Percentiles rank a stretch among this genome's conserved stretches.
These are phyloP conservation scores for Nothobranchius kuhntae DNA, from an alignment of 2,113 vertebrate genomes.

Conservation along the genomic window DNA sequence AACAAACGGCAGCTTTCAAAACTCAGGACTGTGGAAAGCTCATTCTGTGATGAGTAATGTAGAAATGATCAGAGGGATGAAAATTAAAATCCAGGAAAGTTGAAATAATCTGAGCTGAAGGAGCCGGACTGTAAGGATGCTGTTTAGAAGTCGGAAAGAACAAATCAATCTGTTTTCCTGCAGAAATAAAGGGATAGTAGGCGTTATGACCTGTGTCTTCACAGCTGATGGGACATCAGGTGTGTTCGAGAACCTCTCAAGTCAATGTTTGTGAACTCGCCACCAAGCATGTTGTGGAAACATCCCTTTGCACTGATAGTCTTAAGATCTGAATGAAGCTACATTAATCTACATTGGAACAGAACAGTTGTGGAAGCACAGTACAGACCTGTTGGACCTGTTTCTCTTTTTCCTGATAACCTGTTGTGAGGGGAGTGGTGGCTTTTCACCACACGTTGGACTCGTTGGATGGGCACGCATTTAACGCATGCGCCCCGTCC, in stretches of 20 bases:
- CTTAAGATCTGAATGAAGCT: not conserved
- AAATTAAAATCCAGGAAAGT: not conserved
- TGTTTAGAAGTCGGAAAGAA: not conserved
- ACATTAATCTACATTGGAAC: not conserved
- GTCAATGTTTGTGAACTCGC: too few relatives aligned
- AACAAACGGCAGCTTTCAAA: not conserved
- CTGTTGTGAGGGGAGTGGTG: too few relatives aligned
- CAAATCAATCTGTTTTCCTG: not conserved
- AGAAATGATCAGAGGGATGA: not conserved
- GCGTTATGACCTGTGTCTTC: not conserved
- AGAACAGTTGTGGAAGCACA: too few relatives aligned
- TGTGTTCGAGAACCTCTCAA: too few relatives aligned
- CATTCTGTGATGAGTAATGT: not conserved
- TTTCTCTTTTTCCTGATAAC: too few relatives aligned
- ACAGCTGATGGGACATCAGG: not conserved
- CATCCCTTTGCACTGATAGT: not conserved
- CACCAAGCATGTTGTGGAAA: not conserved
- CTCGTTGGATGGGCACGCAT: too few relatives aligned
- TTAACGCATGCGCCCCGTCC: too few relatives aligned
- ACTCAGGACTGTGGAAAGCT: not conserved
- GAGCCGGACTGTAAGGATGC: too few relatives aligned
- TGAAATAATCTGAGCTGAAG: not conserved
- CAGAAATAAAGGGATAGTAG: not conserved
- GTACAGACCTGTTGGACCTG: too few relatives aligned
- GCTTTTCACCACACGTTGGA: too few relatives aligned